phyloP scores from a whole-genome alignment of 2,113 vertebrate species.

The Rhabdomys dilectus region DNA sequence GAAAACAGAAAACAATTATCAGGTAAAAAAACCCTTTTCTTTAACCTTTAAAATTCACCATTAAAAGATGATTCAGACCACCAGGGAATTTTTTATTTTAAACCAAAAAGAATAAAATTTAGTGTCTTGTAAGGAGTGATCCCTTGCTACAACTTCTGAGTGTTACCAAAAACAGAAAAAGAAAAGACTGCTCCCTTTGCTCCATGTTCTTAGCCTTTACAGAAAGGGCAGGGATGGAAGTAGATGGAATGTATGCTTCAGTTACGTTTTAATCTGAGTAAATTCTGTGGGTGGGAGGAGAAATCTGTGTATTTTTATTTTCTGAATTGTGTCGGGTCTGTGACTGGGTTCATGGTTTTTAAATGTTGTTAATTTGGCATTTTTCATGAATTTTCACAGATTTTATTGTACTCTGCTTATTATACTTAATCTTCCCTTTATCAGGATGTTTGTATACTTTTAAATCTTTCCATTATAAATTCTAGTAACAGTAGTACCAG shows the following conservation, averaged over 20 bases:
- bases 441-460: constrained; percentile 78
- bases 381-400: constrained; percentile 78
- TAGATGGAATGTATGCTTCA: constrained; percentile 76
- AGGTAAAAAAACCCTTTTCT: constrained; percentile 91
- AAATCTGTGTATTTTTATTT: constrained; percentile 84
- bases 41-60: constrained; percentile 91
- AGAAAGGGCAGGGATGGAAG: constrained; percentile 77
- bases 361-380: constrained; percentile 81
- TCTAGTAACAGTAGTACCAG: constrained; percentile 52
- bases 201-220: constrained; percentile 77
- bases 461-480: constrained; percentile 68
- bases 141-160: constrained; percentile 67
- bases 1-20: constrained; percentile 92
- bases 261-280: constrained; percentile 82
- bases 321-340: constrained; percentile 83
- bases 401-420: constrained; percentile 80
- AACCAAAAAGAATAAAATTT: constrained; percentile 73
- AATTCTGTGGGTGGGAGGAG: constrained; percentile 82
- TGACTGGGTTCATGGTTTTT: constrained; percentile 83
- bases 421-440: constrained; percentile 76
- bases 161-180: constrained; percentile 38
- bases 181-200: constrained; percentile 13
- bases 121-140: constrained; percentile 82
- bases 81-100: constrained; percentile 75
- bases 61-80: constrained; percentile 84